A percentile compares a stretch with the other conserved stretches of the same genome.
Conservation (phyloP, 2,797 vertebrate species). For the Pantherophis vulpinus region DNA sequence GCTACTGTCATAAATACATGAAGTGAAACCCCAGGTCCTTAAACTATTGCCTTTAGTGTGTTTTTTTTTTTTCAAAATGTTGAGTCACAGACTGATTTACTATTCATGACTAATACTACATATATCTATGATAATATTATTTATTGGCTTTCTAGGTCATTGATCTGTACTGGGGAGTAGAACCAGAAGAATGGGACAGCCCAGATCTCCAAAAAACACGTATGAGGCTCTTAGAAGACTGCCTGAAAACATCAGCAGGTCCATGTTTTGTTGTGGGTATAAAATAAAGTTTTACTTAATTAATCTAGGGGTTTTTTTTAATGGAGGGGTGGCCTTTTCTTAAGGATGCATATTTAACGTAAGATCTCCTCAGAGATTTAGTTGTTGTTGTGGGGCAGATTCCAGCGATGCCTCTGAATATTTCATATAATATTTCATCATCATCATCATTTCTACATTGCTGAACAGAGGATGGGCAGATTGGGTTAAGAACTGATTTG, state of each 20-base stretch:
- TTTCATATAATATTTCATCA: not conserved
- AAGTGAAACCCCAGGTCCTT: not conserved
- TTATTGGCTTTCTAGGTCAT: conserved; percentile 80
- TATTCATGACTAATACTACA: not conserved
- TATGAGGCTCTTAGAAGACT: conserved; percentile 96
- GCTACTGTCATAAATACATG: not conserved
- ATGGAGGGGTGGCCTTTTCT: conserved; percentile 23
- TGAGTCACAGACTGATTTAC: not conserved
- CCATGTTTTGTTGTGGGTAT: conserved; percentile 99
- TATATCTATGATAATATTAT: not conserved
- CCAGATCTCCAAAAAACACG: conserved; percentile 90
- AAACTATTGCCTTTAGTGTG: not conserved
- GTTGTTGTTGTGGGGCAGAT: not conserved
- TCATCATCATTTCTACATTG: not conserved
- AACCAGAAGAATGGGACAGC: conserved; percentile 91
- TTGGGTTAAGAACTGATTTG: not conserved
- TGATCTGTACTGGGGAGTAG: conserved; percentile 95
- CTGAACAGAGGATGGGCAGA: not conserved
- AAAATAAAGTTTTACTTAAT: conserved; percentile 70
- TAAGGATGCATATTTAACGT: not conserved
- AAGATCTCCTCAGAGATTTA: not conserved
- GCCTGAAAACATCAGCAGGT: conserved; percentile 94
- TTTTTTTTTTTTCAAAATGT: not conserved
- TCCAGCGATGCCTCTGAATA: not conserved
- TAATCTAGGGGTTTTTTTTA: conserved; percentile 6